Percentiles rank a stretch among this genome's conserved stretches.
Conservation (phyloP, 2,113 vertebrate species). For the Hydropotes inermis region DNA sequence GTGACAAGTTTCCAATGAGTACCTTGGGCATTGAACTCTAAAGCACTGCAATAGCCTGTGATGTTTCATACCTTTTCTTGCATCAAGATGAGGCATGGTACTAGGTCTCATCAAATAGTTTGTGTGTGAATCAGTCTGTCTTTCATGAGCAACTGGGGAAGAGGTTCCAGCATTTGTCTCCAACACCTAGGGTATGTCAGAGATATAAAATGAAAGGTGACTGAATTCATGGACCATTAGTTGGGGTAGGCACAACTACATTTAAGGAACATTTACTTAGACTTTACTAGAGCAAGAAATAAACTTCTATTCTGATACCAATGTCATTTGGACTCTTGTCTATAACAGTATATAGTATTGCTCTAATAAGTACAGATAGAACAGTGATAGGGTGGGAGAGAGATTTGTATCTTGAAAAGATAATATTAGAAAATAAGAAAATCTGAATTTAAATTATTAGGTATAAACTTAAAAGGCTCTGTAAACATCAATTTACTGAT, state of each 20-base stretch:
- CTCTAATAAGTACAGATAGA: neutral
- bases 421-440: conserved; percentile 3
- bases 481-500: neutral
- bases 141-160: neutral
- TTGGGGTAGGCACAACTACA: neutral
- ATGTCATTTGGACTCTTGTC: neutral
- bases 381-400: neutral
- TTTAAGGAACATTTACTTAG: neutral
- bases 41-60: neutral
- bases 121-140: neutral
- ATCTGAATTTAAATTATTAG: neutral
- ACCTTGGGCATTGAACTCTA: neutral
- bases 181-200: neutral
- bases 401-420: neutral
- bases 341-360: neutral
- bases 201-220: neutral
- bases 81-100: neutral
- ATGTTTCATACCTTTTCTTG: neutral
- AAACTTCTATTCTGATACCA: neutral
- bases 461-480: neutral
- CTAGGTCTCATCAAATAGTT: neutral
- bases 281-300: neutral
- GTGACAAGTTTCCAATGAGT: neutral
- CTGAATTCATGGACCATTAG: neutral
- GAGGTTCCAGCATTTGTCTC: neutral